Evolutionary conservation across 2,888 invertebrate genomes (phyloP).

Genomic region (Linhomoeus sp.): DNA sequence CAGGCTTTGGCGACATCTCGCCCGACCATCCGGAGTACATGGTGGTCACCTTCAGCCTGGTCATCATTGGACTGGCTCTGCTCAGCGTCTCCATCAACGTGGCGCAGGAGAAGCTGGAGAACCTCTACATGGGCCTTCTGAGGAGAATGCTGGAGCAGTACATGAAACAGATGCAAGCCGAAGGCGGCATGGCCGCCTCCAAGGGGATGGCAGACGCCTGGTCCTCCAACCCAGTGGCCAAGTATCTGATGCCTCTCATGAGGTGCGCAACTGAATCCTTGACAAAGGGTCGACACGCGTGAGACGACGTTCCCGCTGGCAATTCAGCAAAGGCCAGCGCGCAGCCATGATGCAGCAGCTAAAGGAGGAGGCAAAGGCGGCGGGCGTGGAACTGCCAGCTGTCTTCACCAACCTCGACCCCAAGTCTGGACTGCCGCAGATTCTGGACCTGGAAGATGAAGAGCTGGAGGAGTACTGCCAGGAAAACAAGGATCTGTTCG

Average conservation of each 20-base stretch:
- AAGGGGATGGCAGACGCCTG: too few relatives aligned
- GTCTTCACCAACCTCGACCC: conserved; percentile 4
- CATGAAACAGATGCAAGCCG: background rate
- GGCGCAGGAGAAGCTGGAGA: conserved; percentile 3
- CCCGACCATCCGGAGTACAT: conserved; percentile 6
- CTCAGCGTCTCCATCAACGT: conserved; percentile 5
- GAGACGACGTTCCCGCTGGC: background rate
- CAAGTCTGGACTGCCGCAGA: conserved; percentile 4
- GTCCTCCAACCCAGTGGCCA: background rate
- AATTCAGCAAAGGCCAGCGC: conserved; percentile 5
- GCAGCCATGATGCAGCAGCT: conserved; percentile 4
- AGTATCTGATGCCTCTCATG: background rate
- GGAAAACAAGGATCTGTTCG: too few relatives aligned
- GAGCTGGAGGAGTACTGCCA: too few relatives aligned
- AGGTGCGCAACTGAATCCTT: background rate
- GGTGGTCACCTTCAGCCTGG: conserved; percentile 5
- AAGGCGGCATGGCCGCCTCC: background rate
- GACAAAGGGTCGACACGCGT: background rate
- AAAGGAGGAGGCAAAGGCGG: conserved; percentile 6
- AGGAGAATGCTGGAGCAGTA: conserved; percentile 1
- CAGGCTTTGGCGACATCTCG: conserved; percentile 7
- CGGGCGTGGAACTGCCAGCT: conserved; percentile 5
- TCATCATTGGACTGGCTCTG: conserved; percentile 6
- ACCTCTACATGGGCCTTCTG: conserved; percentile 5
- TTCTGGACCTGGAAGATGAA: conserved; percentile 1